phyloP scores from a whole-genome alignment of 1,140 invertebrate genomes.

The Drosophila erecta region DNA sequence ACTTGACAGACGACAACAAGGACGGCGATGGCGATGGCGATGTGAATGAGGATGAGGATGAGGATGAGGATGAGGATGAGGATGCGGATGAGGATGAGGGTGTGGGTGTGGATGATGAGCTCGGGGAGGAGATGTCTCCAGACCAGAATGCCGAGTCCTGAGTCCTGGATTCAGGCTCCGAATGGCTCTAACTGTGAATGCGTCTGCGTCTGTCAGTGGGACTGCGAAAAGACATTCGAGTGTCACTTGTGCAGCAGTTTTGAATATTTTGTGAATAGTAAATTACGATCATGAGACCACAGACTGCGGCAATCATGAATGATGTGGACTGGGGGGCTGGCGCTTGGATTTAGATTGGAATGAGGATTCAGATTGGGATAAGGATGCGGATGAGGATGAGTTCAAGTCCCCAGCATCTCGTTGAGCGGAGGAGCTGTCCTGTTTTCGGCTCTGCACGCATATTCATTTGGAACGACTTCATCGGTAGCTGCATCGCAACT shows the following conservation, averaged over 20 bases:
- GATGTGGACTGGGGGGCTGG: conserved; percentile 4
- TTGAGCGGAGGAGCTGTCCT: neutral
- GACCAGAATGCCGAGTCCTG: conserved; percentile 2
- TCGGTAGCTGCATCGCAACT: conserved; percentile 5
- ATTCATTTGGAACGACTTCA: conserved; percentile 50
- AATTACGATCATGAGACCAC: conserved; percentile 70
- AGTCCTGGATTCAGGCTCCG: conserved; percentile 2
- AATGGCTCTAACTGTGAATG: conserved; percentile 14
- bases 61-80: conserved; percentile 1
- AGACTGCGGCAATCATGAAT: conserved; percentile 34
- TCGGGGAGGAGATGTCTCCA: conserved; percentile 20
- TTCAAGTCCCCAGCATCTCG: conserved; percentile 4
- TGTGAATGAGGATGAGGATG: neutral
- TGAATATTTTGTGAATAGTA: conserved; percentile 81
- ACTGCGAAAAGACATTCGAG: conserved; percentile 78
- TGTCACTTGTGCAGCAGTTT: conserved; percentile 80
- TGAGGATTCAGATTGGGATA: neutral
- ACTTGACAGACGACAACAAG: conserved; percentile 60
- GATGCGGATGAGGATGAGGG: neutral
- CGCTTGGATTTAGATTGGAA: neutral
- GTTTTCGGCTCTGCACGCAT: conserved; percentile 22
- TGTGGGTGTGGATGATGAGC: conserved; percentile 19
- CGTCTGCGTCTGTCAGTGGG: conserved; percentile 34
- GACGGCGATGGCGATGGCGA: neutral
- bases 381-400: neutral